A percentile compares a stretch with the other conserved stretches of the same genome.
Evolutionary conservation across 2,888 invertebrate species (phyloP).

Genomic region (Syrista parreyssii): DNA sequence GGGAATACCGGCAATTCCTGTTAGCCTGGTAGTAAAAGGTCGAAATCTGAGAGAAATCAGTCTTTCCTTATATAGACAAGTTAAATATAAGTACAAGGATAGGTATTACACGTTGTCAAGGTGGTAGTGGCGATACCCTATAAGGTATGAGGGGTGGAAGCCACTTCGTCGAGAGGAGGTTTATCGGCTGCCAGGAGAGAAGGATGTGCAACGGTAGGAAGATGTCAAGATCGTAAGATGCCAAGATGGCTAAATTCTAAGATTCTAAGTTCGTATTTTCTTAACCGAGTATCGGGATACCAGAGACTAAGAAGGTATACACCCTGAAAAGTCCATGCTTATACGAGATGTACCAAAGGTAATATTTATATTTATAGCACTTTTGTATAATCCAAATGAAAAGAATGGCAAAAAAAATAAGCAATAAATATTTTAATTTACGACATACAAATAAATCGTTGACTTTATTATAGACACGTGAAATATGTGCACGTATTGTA

Average conservation of each 20-base stretch:
- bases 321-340: background rate
- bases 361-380: conserved; percentile 3
- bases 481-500: background rate
- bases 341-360: conserved; percentile 9
- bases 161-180: background rate
- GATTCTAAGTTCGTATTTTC: background rate
- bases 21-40: background rate
- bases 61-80: background rate
- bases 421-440: background rate
- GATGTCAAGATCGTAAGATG: background rate
- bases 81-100: background rate
- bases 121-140: background rate
- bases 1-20: background rate
- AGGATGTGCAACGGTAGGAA: background rate
- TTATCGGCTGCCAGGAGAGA: background rate
- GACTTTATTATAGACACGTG: background rate
- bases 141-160: background rate
- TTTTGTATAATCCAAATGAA: background rate
- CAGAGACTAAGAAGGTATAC: background rate
- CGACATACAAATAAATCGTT: background rate
- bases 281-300: background rate
- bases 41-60: background rate
- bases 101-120: background rate
- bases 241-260: background rate
- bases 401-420: background rate